Evolutionary conservation across 2,888 invertebrate species (phyloP), one percentile per base, ranked within the genome.

Genomic region (Tenthredo amoena): DNA sequence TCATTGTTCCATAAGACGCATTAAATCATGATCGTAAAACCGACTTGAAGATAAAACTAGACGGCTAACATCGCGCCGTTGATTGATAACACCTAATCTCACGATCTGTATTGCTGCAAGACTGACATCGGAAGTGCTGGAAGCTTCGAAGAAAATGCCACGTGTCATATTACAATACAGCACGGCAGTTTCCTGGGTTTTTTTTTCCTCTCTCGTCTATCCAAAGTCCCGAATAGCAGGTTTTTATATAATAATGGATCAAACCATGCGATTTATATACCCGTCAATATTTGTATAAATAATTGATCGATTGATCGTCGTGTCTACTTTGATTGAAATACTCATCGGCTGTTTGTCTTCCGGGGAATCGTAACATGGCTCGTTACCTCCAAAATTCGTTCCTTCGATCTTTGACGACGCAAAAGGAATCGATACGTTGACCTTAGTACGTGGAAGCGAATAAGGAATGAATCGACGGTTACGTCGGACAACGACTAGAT

Each of bases 81-180:
- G 5, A 37, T 18, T 62, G 71, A 71, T 71, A 71, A 71, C 37
- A 15, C 34, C n/a, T 15, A n/a, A 71, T 62, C 26, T 26, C 12
- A 71, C n/a, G 37, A 71, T 37, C 34, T 15, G n/a, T 31, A 37
- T 37, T 37, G 37, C 18, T 37, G 37, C 6, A 34, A 37, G 37
- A 71, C 37, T 71, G n/a, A 71, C 37, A 71, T 31, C 71, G 71
- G 71, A 71, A 71, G 71, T 71, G 34, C 71, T 7, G 37, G 37
- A 71, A 18, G 71, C 37, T 71, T 71, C 71, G 71, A 2, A 71
- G 21, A n/a, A 71, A 37, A 37, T 37, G 34, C 37, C 62, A 62
- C 62, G 62, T 26, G 62, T 58, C 21, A 58, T 58, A 21, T 58
- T 21, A 21, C 58, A 9, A 58, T 58, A 10, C n/a, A 10, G 58